Conservation (phyloP, 2,888 invertebrate genomes). For the Acronicta psi region DNA sequence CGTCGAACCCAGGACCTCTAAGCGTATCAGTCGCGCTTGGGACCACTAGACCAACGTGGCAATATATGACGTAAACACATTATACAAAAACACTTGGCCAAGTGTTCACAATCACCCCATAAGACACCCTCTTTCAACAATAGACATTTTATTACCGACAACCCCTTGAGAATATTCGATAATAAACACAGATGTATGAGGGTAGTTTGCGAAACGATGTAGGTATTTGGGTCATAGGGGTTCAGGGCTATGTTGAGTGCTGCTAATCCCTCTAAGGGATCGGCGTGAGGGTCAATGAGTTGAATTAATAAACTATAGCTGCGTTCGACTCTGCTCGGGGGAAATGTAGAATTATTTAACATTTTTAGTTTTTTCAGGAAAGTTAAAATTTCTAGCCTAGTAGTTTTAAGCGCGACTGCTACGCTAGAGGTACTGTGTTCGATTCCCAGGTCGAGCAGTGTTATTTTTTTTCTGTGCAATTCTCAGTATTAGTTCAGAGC, state of each 20-base stretch:
- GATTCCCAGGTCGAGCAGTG: too few relatives aligned
- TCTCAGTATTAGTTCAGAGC: too few relatives aligned
- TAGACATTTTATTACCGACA: conserved; percentile 40
- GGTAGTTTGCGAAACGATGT: conserved; percentile 21
- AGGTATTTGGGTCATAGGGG: conserved; percentile 50
- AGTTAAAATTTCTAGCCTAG: too few relatives aligned
- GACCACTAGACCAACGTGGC: too few relatives aligned
- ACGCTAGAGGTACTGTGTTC: too few relatives aligned
- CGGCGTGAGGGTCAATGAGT: background rate
- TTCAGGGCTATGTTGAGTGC: background rate
- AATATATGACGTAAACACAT: background rate
- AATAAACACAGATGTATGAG: conserved; percentile 52
- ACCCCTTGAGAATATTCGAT: conserved; percentile 53
- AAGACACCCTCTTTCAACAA: conserved; percentile 32
- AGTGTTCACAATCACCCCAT: conserved; percentile 13
- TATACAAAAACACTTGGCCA: conserved; percentile 25
- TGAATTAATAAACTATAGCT: background rate
- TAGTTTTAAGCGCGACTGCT: too few relatives aligned
- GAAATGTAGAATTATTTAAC: too few relatives aligned
- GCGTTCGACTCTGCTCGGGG: too few relatives aligned
- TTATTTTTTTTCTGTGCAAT: too few relatives aligned
- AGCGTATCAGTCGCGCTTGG: too few relatives aligned
- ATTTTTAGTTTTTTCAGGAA: too few relatives aligned
- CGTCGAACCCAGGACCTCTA: too few relatives aligned
- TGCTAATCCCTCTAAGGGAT: background rate